Evolutionary conservation across 2,797 vertebrate species (phyloP).

Genomic region (Scomberomorus guttatus): DNA sequence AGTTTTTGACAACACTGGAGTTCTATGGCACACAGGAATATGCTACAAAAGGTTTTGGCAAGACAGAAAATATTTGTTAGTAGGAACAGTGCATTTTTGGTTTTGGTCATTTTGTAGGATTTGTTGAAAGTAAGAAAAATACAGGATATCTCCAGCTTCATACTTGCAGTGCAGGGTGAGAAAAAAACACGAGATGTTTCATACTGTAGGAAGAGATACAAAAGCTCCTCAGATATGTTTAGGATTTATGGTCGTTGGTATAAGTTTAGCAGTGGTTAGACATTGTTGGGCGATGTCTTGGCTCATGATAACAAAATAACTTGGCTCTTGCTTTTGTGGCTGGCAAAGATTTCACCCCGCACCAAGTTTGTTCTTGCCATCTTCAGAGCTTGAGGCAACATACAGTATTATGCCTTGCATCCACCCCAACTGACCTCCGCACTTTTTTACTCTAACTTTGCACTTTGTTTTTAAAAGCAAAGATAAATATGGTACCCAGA

Average conservation of each 20-base stretch:
- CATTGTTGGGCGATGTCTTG: constrained; percentile 51
- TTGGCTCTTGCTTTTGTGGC: constrained; percentile 60
- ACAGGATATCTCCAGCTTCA: not conserved
- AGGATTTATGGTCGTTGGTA: not conserved
- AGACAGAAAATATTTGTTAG: not conserved
- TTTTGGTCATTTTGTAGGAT: not conserved
- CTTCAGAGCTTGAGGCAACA: constrained; percentile 59
- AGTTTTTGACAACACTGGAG: not conserved
- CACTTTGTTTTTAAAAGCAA: constrained; percentile 13
- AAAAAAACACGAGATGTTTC: not conserved
- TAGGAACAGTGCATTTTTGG: too few relatives aligned
- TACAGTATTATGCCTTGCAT: constrained; percentile 36
- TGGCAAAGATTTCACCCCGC: constrained; percentile 54
- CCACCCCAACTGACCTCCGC: constrained; percentile 56
- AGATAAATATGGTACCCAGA: not conserved
- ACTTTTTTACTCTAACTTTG: constrained; percentile 39
- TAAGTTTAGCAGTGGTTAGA: constrained; percentile 47
- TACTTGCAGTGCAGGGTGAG: not conserved
- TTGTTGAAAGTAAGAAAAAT: not conserved
- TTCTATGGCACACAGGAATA: not conserved
- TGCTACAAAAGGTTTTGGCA: not conserved
- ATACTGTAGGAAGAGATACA: not conserved
- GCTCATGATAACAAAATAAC: constrained; percentile 57
- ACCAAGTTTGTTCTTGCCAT: constrained; percentile 49
- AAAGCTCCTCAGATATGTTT: constrained; percentile 1